Percentiles rank a stretch among this genome's conserved stretches.
phyloP scores from a whole-genome alignment of 2,113 vertebrate genomes.

The Pungitius pungitius region DNA sequence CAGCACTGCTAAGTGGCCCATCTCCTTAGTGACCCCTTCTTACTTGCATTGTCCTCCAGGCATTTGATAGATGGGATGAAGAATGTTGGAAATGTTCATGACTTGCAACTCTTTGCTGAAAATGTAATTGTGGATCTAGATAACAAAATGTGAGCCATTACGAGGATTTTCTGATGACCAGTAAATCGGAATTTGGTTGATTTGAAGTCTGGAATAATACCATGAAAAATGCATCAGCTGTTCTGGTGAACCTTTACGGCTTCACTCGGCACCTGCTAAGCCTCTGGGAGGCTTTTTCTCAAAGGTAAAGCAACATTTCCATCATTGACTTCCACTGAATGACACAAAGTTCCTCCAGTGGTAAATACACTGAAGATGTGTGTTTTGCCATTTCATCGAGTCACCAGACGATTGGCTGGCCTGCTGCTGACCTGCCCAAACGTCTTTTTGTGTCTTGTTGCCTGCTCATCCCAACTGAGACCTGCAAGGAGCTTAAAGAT shows the following conservation, averaged over 20 bases:
- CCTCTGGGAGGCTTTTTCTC: slow-evolving; percentile 29
- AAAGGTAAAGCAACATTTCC: slow-evolving; percentile 40
- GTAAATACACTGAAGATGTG: not conserved
- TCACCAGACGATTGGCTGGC: not conserved
- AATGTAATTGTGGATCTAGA: not conserved
- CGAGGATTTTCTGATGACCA: slow-evolving; percentile 3
- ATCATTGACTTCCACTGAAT: slow-evolving; percentile 7
- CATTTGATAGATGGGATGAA: slow-evolving; percentile 11
- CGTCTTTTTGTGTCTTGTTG: not conserved
- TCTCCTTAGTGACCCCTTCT: not conserved
- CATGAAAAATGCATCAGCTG: slow-evolving; percentile 34
- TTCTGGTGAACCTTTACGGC: slow-evolving; percentile 3
- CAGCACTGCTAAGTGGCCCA: not conserved
- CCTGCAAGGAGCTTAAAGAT: slow-evolving; percentile 4
- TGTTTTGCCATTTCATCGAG: not conserved
- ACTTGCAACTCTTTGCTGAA: not conserved
- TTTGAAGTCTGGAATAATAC: not conserved
- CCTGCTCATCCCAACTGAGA: slow-evolving; percentile 11
- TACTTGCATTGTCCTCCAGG: not conserved
- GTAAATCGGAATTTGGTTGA: not conserved
- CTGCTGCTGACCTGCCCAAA: not conserved
- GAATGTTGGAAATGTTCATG: slow-evolving; percentile 10
- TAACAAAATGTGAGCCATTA: not conserved
- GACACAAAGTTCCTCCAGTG: not conserved
- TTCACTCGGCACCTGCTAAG: slow-evolving; percentile 18